These are phyloP conservation scores for Alcis repandata DNA, from an alignment of 2,888 invertebrate genomes.

Conservation along the genomic window DNA sequence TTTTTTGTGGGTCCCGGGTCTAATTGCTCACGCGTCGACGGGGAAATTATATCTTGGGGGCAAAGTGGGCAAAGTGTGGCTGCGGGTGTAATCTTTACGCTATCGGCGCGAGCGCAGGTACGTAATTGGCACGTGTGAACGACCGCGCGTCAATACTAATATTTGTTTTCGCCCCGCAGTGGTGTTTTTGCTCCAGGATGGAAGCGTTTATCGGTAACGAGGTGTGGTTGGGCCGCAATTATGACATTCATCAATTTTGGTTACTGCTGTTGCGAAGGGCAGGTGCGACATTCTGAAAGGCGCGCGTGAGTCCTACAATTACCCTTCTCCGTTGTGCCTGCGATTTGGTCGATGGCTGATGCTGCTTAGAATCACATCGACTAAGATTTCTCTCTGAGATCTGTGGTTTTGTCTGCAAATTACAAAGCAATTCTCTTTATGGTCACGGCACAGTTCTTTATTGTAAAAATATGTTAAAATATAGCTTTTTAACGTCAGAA, in stretches of 20 bases:
- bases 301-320: constrained; percentile 47
- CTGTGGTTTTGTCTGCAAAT: constrained; percentile 23
- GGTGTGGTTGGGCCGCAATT: constrained; percentile 70
- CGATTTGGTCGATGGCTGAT: constrained; percentile 3
- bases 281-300: constrained; percentile 64
- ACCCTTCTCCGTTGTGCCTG: constrained; percentile 10
- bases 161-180: constrained; percentile 80
- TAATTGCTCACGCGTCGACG: constrained; percentile 62
- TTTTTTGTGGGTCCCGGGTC: constrained; percentile 57
- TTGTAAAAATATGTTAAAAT: constrained; percentile 34
- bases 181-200: constrained; percentile 59
- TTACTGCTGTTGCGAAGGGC: constrained; percentile 59
- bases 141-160: constrained; percentile 76
- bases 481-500: constrained; percentile 39
- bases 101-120: constrained; percentile 57
- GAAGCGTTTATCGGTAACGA: constrained; percentile 71
- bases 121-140: constrained; percentile 66
- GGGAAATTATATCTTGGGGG: constrained; percentile 71
- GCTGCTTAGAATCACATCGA: constrained; percentile 14
- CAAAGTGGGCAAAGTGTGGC: constrained; percentile 47
- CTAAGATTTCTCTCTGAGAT: constrained; percentile 9
- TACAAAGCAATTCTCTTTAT: constrained; percentile 28
- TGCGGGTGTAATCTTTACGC: constrained; percentile 69
- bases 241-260: constrained; percentile 67
- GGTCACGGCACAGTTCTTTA: constrained; percentile 29